Base-by-base conservation (phyloP, 2,888 invertebrate species). In the Luperina nickerlii region DNA sequence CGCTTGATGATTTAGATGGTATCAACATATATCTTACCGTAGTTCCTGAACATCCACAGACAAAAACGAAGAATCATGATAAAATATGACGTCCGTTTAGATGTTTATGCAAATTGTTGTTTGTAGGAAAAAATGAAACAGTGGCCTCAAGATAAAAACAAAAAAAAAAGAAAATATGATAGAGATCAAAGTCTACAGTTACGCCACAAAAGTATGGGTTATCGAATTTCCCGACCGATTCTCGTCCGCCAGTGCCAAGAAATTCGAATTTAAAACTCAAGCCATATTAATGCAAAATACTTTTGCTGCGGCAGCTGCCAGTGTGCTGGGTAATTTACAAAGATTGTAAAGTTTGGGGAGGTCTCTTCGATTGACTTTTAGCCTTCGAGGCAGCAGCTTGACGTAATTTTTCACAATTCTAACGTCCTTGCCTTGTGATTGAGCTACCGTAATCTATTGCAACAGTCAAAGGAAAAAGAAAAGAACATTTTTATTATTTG, bases 211-310 rank as follows among this genome's bases (percentile, higher is more conserved):
- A 87, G 82, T 85, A 81, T 78, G 77, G 83, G 83, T 81, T 88
- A 89, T 89, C 87, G 81, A 86, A 87, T 90, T 82, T 85, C 74
- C 82, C 69, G 66, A 77, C 74, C 81, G 74, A 87, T 84, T 85
- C 83, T 82, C 83, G 81, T 66, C 79, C 76, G 66, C 65, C 74
- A 68, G 69, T 86, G 88, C 87, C 89, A 90, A 89, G 87, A 87
- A 89, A 87, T 83, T 79, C 73, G 84, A 89, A 89, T 91, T 89
- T 89, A 74, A 88, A 89, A 87, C 83, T 85, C 81, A 75, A 83
- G 79, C 74, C 79, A 84, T 85, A 88, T 89, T 90, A 90, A 87
- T 89, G 87, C 88, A 86, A 88, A 90, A 89, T 90, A 88, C 85
- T 90, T 90, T 89, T 78, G 76, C 73, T 66, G 71, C 78, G 66